Evolutionary conservation across 2,797 vertebrate genomes (phyloP).

Genomic region (Sebastiscus albofasciatus): DNA sequence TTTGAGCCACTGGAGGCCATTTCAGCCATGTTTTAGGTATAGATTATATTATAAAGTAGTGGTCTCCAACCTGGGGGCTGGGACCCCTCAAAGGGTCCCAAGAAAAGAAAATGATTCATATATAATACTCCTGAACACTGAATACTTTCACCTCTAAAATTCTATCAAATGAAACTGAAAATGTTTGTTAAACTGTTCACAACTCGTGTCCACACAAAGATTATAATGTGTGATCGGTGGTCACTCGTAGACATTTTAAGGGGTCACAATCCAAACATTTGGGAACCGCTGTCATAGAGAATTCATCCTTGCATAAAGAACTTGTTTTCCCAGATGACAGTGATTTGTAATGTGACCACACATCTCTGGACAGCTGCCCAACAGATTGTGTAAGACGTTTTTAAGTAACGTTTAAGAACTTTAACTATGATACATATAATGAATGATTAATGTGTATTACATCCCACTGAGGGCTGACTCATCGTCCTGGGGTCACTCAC

Average conservation of each 20-base stretch:
- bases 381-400: background rate
- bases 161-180: background rate
- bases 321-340: background rate
- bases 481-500: conserved; percentile 85
- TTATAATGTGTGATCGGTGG: background rate
- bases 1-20: background rate
- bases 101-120: background rate
- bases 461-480: background rate
- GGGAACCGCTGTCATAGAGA: background rate
- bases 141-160: background rate
- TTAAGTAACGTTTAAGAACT: background rate
- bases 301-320: background rate
- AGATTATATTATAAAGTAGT: background rate
- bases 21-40: background rate
- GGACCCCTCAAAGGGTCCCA: background rate
- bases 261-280: background rate
- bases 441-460: background rate
- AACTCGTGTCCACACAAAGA: background rate
- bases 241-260: background rate
- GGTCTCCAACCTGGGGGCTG: background rate
- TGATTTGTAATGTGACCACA: background rate
- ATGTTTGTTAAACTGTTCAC: background rate
- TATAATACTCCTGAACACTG: background rate
- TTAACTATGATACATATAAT: background rate
- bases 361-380: background rate